Percentiles rank a stretch among this genome's conserved stretches.
Evolutionary conservation across 2,113 vertebrate genomes (phyloP).

Genomic region (Psittacula cyanocephala): DNA sequence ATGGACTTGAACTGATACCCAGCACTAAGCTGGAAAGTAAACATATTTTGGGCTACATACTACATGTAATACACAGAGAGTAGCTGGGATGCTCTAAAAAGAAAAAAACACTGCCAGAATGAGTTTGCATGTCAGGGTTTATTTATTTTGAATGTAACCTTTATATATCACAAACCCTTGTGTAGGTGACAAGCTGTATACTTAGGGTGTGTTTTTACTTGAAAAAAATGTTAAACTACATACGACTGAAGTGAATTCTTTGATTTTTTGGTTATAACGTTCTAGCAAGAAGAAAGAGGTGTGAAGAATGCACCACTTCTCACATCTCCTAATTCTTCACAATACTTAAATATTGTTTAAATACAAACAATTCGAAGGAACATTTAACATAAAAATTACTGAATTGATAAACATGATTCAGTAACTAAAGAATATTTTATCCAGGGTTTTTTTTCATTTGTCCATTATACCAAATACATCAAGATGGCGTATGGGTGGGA

Average conservation of each 20-base stretch:
- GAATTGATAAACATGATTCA: neutral
- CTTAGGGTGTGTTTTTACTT: neutral
- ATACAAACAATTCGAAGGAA: neutral
- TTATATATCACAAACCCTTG: neutral
- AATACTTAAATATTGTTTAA: neutral
- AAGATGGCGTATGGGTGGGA: neutral
- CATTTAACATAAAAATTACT: neutral
- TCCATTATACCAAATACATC: neutral
- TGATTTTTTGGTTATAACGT: neutral
- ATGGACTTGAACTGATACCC: neutral
- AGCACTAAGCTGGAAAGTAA: neutral
- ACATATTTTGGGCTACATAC: neutral
- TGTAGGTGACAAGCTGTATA: neutral
- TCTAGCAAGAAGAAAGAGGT: neutral
- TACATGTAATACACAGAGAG: neutral
- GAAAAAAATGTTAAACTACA: neutral
- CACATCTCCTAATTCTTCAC: neutral
- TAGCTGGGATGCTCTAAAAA: neutral
- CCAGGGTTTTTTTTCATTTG: neutral
- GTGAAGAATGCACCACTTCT: neutral
- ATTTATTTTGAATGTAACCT: slow-evolving; percentile 24
- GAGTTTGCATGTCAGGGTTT: neutral
- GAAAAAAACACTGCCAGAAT: slow-evolving; percentile 2
- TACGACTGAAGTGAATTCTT: neutral
- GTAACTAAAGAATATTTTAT: neutral